A percentile compares a stretch with the other conserved stretches of the same genome.
Evolutionary conservation across 1,140 invertebrate genomes (phyloP).

Genomic region (Ectropis grisescens): DNA sequence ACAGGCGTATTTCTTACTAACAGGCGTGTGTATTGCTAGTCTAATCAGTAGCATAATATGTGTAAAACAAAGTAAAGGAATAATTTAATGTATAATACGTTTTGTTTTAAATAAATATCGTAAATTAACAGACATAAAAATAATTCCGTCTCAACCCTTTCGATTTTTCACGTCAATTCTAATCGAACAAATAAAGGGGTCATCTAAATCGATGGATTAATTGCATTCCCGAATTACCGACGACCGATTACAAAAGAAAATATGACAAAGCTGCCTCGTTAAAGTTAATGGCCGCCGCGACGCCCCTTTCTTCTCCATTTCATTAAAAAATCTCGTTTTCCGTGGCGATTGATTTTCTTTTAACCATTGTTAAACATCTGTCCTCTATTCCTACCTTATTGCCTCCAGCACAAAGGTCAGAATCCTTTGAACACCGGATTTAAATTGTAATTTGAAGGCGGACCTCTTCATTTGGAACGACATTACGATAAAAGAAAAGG

Average conservation of each 20-base stretch:
- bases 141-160: too few species aligned
- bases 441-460: conserved; percentile 13
- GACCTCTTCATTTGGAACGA: conserved; percentile 31
- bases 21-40: too few species aligned
- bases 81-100: too few species aligned
- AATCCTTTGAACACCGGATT: too few species aligned
- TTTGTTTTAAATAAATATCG: too few species aligned
- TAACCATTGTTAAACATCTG: conserved; percentile 16
- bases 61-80: too few species aligned
- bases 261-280: conserved; percentile 54
- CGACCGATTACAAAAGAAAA: conserved; percentile 37
- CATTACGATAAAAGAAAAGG: conserved; percentile 35
- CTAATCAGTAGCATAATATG: too few species aligned
- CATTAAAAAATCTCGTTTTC: conserved; percentile 43
- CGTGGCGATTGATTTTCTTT: conserved; percentile 41
- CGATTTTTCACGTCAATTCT: too few species aligned
- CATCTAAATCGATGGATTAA: conserved; percentile 25
- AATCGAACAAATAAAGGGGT: too few species aligned
- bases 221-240: conserved; percentile 33
- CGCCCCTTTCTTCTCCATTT: conserved; percentile 41
- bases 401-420: too few species aligned
- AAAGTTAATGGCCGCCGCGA: conserved; percentile 45
- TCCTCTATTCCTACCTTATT: conserved; percentile 7
- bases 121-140: too few species aligned
- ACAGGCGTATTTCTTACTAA: too few species aligned